A percentile compares a stretch with the other conserved stretches of the same genome.
Conservation (phyloP, 2,113 vertebrate species). For the Arizona elegans region DNA sequence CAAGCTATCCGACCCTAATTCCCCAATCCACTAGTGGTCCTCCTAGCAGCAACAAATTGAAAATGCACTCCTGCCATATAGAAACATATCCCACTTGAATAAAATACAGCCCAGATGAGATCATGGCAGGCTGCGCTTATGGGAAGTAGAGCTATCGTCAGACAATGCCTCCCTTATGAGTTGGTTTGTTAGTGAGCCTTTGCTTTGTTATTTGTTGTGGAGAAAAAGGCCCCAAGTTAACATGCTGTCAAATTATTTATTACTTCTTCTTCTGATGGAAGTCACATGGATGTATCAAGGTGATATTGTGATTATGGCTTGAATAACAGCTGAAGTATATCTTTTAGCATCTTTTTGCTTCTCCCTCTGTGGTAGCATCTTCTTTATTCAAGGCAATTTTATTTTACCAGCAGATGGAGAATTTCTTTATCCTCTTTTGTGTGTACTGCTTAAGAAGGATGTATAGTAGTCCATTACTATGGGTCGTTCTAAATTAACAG, state of each 20-base stretch:
- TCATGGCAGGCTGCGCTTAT: neutral
- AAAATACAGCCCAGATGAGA: neutral
- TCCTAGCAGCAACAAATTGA: neutral
- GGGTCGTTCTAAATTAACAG: neutral
- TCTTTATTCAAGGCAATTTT: neutral
- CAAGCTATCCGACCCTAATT: neutral
- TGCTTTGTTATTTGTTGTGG: neutral
- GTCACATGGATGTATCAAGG: neutral
- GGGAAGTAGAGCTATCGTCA: neutral
- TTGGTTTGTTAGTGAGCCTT: neutral
- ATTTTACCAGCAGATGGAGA: neutral
- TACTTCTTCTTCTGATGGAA: neutral
- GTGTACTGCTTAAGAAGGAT: neutral
- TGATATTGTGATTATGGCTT: neutral
- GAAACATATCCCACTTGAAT: fast-evolving
- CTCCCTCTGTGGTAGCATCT: too few relatives aligned
- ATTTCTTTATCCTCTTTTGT: neutral
- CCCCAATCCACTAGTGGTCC: neutral
- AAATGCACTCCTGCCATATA: neutral
- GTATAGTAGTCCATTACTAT: neutral
- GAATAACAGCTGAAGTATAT: neutral
- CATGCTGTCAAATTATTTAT: neutral
- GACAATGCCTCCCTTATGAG: neutral
- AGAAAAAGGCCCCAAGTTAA: neutral
- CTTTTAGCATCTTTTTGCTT: neutral